These are phyloP conservation scores for Acrossocheilus wenchowensis DNA, from an alignment of 2,797 vertebrate species.

Conservation along the genomic window DNA sequence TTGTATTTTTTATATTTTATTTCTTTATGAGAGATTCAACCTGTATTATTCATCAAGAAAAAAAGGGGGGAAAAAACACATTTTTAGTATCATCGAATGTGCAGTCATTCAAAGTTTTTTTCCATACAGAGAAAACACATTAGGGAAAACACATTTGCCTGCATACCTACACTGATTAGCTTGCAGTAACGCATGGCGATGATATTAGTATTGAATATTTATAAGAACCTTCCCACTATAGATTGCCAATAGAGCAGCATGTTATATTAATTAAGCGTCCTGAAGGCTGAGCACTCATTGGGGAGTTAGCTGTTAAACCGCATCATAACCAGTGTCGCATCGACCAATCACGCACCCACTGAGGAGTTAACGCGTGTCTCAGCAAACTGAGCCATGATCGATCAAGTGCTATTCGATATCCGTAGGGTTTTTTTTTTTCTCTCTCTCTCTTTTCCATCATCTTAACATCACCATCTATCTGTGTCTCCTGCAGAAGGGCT, in stretches of 20 bases:
- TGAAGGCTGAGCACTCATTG: slow-evolving; percentile 20
- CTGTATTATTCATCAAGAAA: not conserved
- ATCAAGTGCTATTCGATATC: slow-evolving; percentile 36
- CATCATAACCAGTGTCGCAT: slow-evolving; percentile 44
- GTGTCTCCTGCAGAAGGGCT: not conserved
- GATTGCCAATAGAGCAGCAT: slow-evolving; percentile 43
- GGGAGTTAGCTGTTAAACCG: slow-evolving; percentile 33
- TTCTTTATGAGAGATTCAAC: not conserved
- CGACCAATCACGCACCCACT: slow-evolving; percentile 11
- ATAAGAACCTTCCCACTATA: slow-evolving; percentile 14
- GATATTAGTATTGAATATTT: slow-evolving; percentile 46
- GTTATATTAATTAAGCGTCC: slow-evolving; percentile 57
- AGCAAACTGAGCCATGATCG: slow-evolving; percentile 48
- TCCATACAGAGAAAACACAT: not conserved
- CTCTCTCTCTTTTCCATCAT: slow-evolving; percentile 25
- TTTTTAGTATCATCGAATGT: not conserved
- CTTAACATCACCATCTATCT: slow-evolving; percentile 38
- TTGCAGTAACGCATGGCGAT: slow-evolving; percentile 6
- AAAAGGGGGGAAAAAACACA: no score
- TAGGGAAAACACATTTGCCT: not conserved
- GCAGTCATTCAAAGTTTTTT: not conserved
- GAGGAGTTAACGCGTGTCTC: slow-evolving; percentile 53
- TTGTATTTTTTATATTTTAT: not conserved
- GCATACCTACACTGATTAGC: not conserved
- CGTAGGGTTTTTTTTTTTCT: not conserved